Conservation (phyloP, 2,797 vertebrate genomes). For the Pipistrellus nathusii region DNA sequence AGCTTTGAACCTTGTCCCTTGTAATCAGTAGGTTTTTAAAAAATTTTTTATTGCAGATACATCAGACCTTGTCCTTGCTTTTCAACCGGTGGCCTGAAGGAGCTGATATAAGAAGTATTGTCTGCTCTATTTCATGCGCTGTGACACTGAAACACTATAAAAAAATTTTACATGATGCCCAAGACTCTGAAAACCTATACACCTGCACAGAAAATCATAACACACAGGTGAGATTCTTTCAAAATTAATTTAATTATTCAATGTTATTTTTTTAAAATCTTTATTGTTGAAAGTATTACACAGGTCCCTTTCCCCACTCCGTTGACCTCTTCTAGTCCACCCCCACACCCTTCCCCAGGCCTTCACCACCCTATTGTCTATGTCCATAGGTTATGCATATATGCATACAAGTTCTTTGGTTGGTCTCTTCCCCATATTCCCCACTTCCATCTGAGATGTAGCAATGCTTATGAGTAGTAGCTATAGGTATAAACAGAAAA, state of each 20-base stretch:
- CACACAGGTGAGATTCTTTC: slow-evolving; percentile 61
- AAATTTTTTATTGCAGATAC: slow-evolving; percentile 52
- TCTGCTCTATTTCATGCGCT: slow-evolving; percentile 81
- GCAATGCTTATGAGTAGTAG: background rate
- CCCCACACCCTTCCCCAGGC: too few species aligned
- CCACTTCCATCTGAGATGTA: background rate
- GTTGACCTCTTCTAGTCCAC: too few species aligned
- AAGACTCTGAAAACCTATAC: background rate
- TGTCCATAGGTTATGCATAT: too few species aligned
- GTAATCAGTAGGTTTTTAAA: background rate
- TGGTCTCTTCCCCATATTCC: too few species aligned
- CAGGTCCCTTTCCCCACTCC: too few species aligned
- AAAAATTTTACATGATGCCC: slow-evolving; percentile 50
- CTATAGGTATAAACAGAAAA: background rate
- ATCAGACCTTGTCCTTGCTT: slow-evolving; percentile 26
- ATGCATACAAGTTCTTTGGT: too few species aligned
- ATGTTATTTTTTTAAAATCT: background rate
- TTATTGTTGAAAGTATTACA: too few species aligned
- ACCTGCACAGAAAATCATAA: background rate
- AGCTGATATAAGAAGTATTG: slow-evolving; percentile 72
- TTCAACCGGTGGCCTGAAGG: slow-evolving; percentile 74
- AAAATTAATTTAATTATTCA: background rate
- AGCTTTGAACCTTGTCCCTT: background rate
- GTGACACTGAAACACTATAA: slow-evolving; percentile 76
- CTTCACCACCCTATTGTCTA: too few species aligned